Evolutionary conservation across 2,888 invertebrate species (phyloP), one percentile per base, ranked within the genome.

Genomic region (Tholera decimalis): DNA sequence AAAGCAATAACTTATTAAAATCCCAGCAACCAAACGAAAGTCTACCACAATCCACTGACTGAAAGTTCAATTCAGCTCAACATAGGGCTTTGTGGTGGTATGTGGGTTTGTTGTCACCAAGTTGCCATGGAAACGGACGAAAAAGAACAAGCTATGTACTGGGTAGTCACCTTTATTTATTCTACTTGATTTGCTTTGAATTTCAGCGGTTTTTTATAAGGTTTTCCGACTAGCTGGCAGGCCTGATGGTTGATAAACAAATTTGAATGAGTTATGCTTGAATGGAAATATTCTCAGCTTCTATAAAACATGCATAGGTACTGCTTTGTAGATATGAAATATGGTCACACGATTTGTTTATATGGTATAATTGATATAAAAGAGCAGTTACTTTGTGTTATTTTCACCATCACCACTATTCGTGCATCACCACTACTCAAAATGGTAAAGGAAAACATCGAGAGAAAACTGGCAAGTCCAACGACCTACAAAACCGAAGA

Each of bases 41-140:
- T 3, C 26, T 6, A 57, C 70, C 51, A n/a, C 73, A 47, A 22
- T 0, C 0, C 24, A 3, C 13, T 1, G 0, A 1, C 0, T 11
- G 67, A 82, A 57, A 61, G 80, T 56, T 24, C n/a, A 64, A 70
- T 73, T 57, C 73, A 8, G 30, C 26, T 13, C 43, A 67, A 30
- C 39, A 37, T 6, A 13, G 5, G 18, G 35, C 11, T 8, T 3
- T 47, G n/a, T 39, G 24, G 8, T 30, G 41, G 33, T 39, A n/a
- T 49, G 49, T 47, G 1, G 37, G 70, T 70, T 76, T 83, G 92
- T 91, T 90, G 88, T 82, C 78, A 80, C 65, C 18, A 2, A 15
- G 92, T 91, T 83, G 72, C 87, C 66, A 89, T 89, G 83, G 87
- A 39, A 70, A 89, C 91, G 65, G 28, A 60, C 71, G 4, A 69